Evolutionary conservation across 2,888 invertebrate genomes (phyloP).

Genomic region (Zhuqinia jingwanae): DNA sequence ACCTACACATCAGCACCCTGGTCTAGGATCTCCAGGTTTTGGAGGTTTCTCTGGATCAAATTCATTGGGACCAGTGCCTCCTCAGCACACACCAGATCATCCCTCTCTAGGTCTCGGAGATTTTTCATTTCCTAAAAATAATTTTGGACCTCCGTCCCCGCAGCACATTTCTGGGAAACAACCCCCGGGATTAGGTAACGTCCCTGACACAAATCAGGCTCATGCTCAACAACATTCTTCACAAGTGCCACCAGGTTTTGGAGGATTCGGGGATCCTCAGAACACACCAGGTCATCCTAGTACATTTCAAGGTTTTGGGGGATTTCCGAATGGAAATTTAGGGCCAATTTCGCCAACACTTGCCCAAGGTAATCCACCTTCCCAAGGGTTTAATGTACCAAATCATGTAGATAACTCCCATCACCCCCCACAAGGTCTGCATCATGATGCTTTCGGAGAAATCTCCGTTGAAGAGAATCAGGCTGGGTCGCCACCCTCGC

Average conservation of each 20-base stretch:
- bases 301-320: background rate
- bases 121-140: background rate
- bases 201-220: background rate
- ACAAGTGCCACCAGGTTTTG: background rate
- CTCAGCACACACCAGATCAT: background rate
- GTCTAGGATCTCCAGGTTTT: background rate
- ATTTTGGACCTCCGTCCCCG: background rate
- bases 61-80: background rate
- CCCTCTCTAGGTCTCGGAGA: constrained; percentile 2
- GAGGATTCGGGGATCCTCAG: background rate
- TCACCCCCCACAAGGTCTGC: background rate
- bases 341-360: background rate
- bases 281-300: background rate
- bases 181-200: too few species aligned
- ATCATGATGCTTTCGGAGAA: background rate
- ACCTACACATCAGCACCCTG: background rate
- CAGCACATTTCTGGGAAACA: background rate
- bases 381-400: constrained; percentile 8
- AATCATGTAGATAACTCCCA: background rate
- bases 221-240: background rate
- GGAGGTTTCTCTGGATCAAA: constrained; percentile 4
- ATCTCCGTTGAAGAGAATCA: background rate
- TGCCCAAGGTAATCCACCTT: background rate
- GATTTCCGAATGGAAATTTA: background rate
- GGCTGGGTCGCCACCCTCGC: background rate